phyloP scores from a whole-genome alignment of 1,140 invertebrate species.

The Scylla paramamosain region DNA sequence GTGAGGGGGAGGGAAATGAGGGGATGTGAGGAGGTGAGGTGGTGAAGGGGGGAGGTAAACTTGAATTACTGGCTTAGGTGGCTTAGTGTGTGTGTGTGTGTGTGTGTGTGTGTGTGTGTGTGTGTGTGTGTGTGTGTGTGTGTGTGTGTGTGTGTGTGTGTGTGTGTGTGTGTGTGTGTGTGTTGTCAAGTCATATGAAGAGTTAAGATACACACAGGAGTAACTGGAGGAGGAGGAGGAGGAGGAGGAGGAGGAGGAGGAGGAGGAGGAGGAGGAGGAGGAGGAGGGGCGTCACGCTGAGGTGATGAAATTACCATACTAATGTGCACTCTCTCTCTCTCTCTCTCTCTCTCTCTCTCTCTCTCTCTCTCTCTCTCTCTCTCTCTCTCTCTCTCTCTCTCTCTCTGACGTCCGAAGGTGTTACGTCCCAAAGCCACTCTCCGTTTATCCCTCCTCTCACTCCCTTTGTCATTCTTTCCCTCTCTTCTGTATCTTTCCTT shows the following conservation, averaged over 20 bases:
- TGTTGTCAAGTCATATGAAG: not conserved
- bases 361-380: not conserved
- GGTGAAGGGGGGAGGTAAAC: not conserved
- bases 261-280: not conserved
- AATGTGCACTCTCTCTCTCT: not conserved
- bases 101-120: not conserved
- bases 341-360: not conserved
- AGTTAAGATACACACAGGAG: not conserved
- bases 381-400: not conserved
- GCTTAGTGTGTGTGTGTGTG: not conserved
- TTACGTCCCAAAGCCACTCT: not conserved
- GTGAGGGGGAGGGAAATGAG: not conserved
- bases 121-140: not conserved
- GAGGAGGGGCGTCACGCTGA: not conserved
- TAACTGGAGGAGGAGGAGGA: not conserved
- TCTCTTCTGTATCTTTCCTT: not conserved
- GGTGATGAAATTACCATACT: not conserved
- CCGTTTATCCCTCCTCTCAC: not conserved
- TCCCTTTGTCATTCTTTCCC: not conserved
- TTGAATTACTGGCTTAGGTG: not conserved
- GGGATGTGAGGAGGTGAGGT: not conserved
- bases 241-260: too few relatives aligned
- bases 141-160: not conserved
- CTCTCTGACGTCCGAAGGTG: not conserved
- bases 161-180: not conserved